Conservation (phyloP, 2,888 invertebrate genomes). For the Cybosia mesomella region DNA sequence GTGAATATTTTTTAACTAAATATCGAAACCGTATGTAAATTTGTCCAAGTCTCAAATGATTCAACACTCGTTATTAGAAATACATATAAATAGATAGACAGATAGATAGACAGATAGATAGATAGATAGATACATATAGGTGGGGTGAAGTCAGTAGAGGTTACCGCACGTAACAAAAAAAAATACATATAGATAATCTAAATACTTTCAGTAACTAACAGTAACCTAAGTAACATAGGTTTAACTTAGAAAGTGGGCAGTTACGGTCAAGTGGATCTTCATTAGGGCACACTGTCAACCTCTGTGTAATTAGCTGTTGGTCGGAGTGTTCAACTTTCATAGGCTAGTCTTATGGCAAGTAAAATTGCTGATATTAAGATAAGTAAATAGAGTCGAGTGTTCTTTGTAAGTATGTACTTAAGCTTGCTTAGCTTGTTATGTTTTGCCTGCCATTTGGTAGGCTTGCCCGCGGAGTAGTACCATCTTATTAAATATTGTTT, state of each 20-base stretch:
- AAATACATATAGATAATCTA: too few relatives aligned
- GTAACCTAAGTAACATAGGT: slow-evolving; percentile 30
- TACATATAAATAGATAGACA: background rate
- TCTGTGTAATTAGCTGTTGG: slow-evolving; percentile 49
- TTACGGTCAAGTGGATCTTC: slow-evolving; percentile 62
- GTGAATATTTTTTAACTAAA: background rate
- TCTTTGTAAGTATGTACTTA: background rate
- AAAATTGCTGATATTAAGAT: background rate
- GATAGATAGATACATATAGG: too few relatives aligned
- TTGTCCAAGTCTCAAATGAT: background rate
- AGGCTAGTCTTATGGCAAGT: background rate
- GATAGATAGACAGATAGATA: too few relatives aligned
- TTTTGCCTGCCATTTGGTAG: background rate
- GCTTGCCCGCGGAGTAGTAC: too few relatives aligned
- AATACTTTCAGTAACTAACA: background rate
- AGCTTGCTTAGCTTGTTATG: background rate
- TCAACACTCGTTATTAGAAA: background rate
- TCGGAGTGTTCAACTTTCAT: slow-evolving; percentile 39
- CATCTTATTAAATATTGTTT: too few relatives aligned
- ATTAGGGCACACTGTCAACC: slow-evolving; percentile 47
- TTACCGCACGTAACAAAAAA: too few relatives aligned
- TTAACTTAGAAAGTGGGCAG: slow-evolving; percentile 63
- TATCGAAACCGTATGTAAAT: background rate
- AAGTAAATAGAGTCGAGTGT: background rate
- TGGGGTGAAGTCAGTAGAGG: too few relatives aligned